Base-by-base conservation (phyloP, 2,797 vertebrate species). In the Pipistrellus pipistrellus region DNA sequence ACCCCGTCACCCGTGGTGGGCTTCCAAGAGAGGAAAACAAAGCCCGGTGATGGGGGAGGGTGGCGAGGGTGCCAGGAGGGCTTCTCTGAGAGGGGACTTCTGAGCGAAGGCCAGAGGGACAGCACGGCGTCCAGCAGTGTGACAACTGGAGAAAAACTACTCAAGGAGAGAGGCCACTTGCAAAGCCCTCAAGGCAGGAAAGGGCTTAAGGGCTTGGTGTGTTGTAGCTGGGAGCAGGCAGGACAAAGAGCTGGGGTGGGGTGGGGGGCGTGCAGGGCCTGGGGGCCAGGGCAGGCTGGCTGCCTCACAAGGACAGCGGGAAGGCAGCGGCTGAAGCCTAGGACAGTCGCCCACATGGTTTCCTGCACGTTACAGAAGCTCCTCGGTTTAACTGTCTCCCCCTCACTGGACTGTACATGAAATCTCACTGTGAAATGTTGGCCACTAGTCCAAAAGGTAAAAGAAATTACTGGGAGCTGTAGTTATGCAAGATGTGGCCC, bases 271-370 rank as follows among this genome's bases (percentile, higher is more conserved):
- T 21, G 5, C 25, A 1, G 32, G 48, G 4, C 27, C 18, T 25
- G 14, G 4, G 30, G 27, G 51, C 57, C 10, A 23, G 46, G 25
- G 32, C 6, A 9, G 48, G 20, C 25, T 68, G 71, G 27, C 20
- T 3, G 3, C 14, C 10, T 0, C 44, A 0, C 4, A 1, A 2
- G 27, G 11, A 8, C 1, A 0, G 3, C 10, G 25, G 38, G 25
- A 38, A 44, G 13, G 21, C 14, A 44, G 17, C 20, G 27, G 38
- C 25, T 25, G 9, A 46, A 35, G 25, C 9, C 10, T 9, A 2
- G 27, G 14, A 0, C 8, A 2, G 5, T 6, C 10, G 0, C 30
- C 25, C 21, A 6, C 8, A 1, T 30, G 3, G 11, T 14, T 35
- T 21, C 69, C 69, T 75, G 51, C 8, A 5, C 25, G 21, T 57